Evolutionary conservation across 2,113 vertebrate species (phyloP), one percentile per base, ranked within the genome.

Genomic region (Cryptotis parvus): DNA sequence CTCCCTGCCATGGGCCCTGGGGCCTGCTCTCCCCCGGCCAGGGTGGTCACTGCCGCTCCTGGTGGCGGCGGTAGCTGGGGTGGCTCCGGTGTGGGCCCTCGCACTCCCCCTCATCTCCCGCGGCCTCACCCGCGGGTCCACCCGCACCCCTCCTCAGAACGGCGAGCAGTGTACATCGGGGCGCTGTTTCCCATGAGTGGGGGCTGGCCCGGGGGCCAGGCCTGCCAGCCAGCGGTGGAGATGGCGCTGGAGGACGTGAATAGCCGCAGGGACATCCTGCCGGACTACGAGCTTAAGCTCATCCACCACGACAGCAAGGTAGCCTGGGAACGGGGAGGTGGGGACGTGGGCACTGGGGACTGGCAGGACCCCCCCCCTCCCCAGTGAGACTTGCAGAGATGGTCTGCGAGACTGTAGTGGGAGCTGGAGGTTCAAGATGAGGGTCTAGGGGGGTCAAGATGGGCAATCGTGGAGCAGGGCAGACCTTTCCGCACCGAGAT

Each of bases 241-340:
- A 99, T 99, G 99, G 99, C 99, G 65, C 97, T 99, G 97, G 98
- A 99, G 95, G 98, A 99, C 97, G 99, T 99, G 90, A 99, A 99
- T 97, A 98, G 98, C 98, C 92, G 99, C 95, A 98, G 98, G 92
- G 99, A 99, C 98, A 99, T 99, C 95, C 98, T 99, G 92, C 99
- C 98, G 16, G 98, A 99, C 97, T 99, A 99, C 96, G 98, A 99
- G 96, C 98, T 99, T 96, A 98, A 99, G 96, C 98, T 99, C 87
- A 99, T 99, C 96, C 97, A 99, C 98, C 99, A 98, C 95, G 98
- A 99, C 98, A 99, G 99, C 98, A 98, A 98, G 98, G 99, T 99
- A 98, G 97, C 63, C 97, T 4, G 77, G 90, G 52, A 55, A 31
- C 20, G 85, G 79, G 74, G 24, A 18, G 16, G 6, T 55, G 52